A percentile compares a stretch with the other conserved stretches of the same genome.
phyloP scores from a whole-genome alignment of 2,888 invertebrate species.

The Zaprionus obscuricornis region DNA sequence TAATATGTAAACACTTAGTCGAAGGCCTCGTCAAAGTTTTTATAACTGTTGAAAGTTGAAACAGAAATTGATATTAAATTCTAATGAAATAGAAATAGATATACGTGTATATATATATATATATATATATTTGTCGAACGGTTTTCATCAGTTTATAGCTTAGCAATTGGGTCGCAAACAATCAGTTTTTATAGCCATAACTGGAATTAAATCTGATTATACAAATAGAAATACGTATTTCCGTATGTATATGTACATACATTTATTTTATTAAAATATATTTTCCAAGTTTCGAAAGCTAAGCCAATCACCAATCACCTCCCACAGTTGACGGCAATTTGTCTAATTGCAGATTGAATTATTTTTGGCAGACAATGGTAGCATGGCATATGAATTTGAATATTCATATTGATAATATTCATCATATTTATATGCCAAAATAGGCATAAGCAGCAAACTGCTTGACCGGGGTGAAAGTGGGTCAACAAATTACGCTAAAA shows the following conservation, averaged over 20 bases:
- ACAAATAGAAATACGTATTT: too few species aligned
- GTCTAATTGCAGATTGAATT: slow-evolving; percentile 62
- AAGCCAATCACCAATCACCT: slow-evolving; percentile 48
- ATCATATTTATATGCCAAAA: slow-evolving; percentile 51
- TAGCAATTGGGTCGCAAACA: too few species aligned
- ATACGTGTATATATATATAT: too few species aligned
- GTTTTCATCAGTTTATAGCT: too few species aligned
- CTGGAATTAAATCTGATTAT: slow-evolving; percentile 41
- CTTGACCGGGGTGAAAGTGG: slow-evolving; percentile 61
- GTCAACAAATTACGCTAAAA: slow-evolving; percentile 56
- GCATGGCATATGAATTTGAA: slow-evolving; percentile 43
- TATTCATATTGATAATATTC: slow-evolving; percentile 57
- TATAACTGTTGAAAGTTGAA: slow-evolving; percentile 5
- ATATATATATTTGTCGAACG: too few species aligned
- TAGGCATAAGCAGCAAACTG: slow-evolving; percentile 65
- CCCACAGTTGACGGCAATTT: slow-evolving; percentile 41
- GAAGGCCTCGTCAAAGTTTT: slow-evolving; percentile 1
- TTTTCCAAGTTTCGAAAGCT: slow-evolving; percentile 43
- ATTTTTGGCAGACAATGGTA: too few species aligned
- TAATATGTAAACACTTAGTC: slow-evolving; percentile 3
- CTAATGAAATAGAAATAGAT: too few species aligned
- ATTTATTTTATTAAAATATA: not conserved
- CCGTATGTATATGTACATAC: not conserved
- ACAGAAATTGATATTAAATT: slow-evolving; percentile 10
- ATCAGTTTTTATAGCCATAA: slow-evolving; percentile 26